A percentile compares a stretch with the other conserved stretches of the same genome.
phyloP scores from a whole-genome alignment of 2,797 vertebrate species.

The Acrocephalus scirpaceus region DNA sequence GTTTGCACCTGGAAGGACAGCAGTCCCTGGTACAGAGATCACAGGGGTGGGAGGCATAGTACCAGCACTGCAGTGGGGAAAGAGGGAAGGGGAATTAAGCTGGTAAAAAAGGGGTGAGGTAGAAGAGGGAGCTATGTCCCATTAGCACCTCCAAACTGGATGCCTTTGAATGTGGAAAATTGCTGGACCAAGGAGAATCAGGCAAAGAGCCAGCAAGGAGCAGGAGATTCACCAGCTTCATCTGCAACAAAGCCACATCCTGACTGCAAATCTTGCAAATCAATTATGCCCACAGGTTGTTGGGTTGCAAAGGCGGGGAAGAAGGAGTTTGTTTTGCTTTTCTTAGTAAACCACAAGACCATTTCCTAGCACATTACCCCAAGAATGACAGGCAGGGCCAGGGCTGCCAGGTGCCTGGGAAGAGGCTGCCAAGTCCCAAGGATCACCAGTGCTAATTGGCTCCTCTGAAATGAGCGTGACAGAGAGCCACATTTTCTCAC shows the following conservation, averaged over 20 bases:
- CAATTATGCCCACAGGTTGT: slow-evolving; percentile 58
- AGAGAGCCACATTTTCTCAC: slow-evolving; percentile 67
- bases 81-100: neutral
- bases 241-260: slow-evolving; percentile 34
- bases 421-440: slow-evolving; percentile 60
- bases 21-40: neutral
- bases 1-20: neutral
- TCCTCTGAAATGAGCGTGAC: slow-evolving; percentile 63
- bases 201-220: neutral
- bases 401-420: slow-evolving; percentile 11
- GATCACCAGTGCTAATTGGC: slow-evolving; percentile 67
- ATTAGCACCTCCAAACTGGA: neutral
- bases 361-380: slow-evolving; percentile 57
- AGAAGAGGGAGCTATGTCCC: neutral
- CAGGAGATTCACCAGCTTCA: neutral
- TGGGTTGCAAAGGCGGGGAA: slow-evolving; percentile 12
- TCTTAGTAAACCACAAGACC: slow-evolving; percentile 63
- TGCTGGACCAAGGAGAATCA: neutral
- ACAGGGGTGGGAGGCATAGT: fast-evolving
- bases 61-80: neutral
- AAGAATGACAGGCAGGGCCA: slow-evolving; percentile 53
- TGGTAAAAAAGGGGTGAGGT: neutral
- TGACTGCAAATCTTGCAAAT: slow-evolving; percentile 42
- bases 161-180: neutral
- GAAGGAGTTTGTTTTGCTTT: slow-evolving; percentile 54